Evolutionary conservation across 2,888 invertebrate genomes (phyloP).

Genomic region (Caenorhabditis doughertyi): DNA sequence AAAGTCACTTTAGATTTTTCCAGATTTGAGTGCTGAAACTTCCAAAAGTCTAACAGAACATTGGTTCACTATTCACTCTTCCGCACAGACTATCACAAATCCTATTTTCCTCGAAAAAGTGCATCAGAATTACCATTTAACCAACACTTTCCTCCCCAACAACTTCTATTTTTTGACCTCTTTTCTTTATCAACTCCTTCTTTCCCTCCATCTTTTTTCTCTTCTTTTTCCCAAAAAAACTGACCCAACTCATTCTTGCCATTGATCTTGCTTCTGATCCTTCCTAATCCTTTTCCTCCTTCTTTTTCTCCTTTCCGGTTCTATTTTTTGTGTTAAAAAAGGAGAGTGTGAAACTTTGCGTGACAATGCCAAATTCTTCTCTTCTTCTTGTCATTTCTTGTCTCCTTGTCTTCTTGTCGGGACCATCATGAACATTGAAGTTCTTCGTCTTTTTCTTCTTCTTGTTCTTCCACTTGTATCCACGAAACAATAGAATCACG

Average conservation of each 20-base stretch:
- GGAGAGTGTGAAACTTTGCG: constrained; percentile 29
- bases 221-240: constrained; percentile 10
- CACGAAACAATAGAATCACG: constrained; percentile 7
- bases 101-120: too few species aligned
- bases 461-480: constrained; percentile 2
- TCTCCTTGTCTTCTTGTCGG: not conserved
- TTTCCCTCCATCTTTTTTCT: not conserved
- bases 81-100: too few species aligned
- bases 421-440: constrained; percentile 33
- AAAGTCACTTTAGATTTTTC: too few species aligned
- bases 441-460: too few species aligned
- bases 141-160: too few species aligned
- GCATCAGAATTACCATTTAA: too few species aligned
- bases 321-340: constrained; percentile 4
- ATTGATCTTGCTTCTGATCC: constrained; percentile 36
- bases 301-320: not conserved
- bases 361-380: constrained; percentile 48
- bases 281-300: constrained; percentile 24
- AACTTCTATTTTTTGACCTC: not conserved
- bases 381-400: not conserved
- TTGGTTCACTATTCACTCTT: too few species aligned
- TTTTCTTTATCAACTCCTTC: too few species aligned
- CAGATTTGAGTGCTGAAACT: too few species aligned
- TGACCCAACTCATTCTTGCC: constrained; percentile 15
- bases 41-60: too few species aligned